Base-by-base conservation (phyloP, 2,113 vertebrate genomes). In the Perca schrenkii region DNA sequence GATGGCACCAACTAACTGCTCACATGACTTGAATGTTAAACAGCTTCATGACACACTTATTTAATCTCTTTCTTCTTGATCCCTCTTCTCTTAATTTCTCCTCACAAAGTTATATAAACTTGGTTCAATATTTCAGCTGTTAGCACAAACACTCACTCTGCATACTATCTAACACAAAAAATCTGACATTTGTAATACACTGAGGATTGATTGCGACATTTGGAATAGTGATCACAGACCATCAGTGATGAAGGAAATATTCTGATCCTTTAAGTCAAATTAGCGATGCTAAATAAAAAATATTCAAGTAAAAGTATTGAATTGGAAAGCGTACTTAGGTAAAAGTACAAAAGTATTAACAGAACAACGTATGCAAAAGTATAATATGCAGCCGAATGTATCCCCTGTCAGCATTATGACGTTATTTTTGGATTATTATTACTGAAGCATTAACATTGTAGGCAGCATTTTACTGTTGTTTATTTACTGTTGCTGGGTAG, bases 1-100 rank as follows among this genome's bases (percentile, higher is more conserved):
- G 93, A 85, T 91, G 93, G 91, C 94, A 85, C 76, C 47, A 86
- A 77, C 74, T 36, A 75, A 88, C 52, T 64, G n/a, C 22, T 67
- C 34, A 72, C 86, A 75, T 65, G 79, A 80, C 54, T 61, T 56
- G 86, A 88, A 89, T 89, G 46, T 76, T 62, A 89, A 89, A 65
- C 80, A 84, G 73, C 54, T 61, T 49, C 10, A 6, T 56, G 50
- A 58, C n/a, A 13, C 34, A 13, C 34, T 21, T 8, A 52, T 28
- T 49, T 28, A 15, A 70, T 58, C 28, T 61, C 22, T 68, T 47
- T 57, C 17, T 70, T 57, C 17, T 70, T 57, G 36, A 58, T 77
- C 28, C 19, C 22, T 71, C 50, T 13, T 34, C 54, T 57, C 15
- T 19, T 57, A 21, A 74, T 4, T 66, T 63, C 21, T 69, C 19